phyloP scores from a whole-genome alignment of 2,797 vertebrate species.

The Pseudochirops cupreus region DNA sequence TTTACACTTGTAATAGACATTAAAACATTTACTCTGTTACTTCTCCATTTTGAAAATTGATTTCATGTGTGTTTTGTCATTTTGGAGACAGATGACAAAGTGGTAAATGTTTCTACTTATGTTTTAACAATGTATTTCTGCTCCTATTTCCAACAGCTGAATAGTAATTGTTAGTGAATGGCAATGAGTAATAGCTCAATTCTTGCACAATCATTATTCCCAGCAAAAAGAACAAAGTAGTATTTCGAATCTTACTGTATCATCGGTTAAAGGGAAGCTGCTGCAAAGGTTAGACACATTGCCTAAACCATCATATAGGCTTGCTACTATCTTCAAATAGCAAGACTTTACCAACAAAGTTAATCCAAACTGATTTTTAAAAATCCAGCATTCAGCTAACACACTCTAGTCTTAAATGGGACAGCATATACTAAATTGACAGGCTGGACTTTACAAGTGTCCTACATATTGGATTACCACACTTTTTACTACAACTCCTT shows the following conservation, averaged over 20 bases:
- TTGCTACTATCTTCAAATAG: constrained; percentile 3
- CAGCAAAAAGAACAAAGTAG: not conserved
- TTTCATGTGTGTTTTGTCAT: not conserved
- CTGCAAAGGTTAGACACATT: not conserved
- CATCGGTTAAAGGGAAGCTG: not conserved
- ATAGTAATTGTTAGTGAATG: not conserved
- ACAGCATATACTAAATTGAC: not conserved
- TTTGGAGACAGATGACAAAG: constrained; percentile 24
- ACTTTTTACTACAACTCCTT: not conserved
- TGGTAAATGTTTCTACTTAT: not conserved
- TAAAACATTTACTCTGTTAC: not conserved
- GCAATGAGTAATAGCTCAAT: not conserved
- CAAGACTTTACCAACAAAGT: not conserved
- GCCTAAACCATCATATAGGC: not conserved
- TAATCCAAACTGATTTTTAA: not conserved
- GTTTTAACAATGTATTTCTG: not conserved
- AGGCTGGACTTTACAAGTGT: not conserved
- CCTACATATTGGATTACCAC: not conserved
- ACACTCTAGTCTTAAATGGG: not conserved
- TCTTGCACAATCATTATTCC: constrained; percentile 2
- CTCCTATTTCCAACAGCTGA: constrained; percentile 8
- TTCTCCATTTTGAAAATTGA: constrained; percentile 21
- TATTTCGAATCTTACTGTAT: not conserved
- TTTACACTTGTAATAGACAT: not conserved
- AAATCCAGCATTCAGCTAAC: not conserved